Evolutionary conservation across 2,888 invertebrate species (phyloP), one percentile per base, ranked within the genome.

Genomic region (Melolontha melolontha): DNA sequence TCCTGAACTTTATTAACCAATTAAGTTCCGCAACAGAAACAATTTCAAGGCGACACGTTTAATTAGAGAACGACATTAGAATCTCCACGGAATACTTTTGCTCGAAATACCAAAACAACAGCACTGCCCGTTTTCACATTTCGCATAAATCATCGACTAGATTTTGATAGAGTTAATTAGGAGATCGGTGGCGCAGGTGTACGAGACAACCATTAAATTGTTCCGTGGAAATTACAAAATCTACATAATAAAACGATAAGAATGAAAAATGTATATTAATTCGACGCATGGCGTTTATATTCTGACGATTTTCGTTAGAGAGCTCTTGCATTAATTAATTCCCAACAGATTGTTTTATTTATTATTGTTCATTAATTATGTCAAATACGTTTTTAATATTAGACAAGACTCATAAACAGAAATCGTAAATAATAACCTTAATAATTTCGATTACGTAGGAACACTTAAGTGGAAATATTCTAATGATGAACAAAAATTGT

Each of bases 201-300:
- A 44, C 40, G 27, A 14, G 27, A 27, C 57, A 57, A 57, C 42
- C 42, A 57, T 57, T 44, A 57, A 57, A 44, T 57, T 44, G 57
- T 42, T 57, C 27, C 57, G 14, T 42, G 44, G 57, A 57, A 57
- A 57, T 44, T 42, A 44, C 44, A 22, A 17, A 57, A 57, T 57
- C 57, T 57, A 44, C 57, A 57, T 57, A 57, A 57, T 57, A 57
- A 57, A 57, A 44, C 57, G 42, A 57, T 57, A 57, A 57, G 57
- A 17, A 57, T 57, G 57, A 57, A 57, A 44, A 57, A 57, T 57
- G 57, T 44, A 12, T 27, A 17, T 29, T 42, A 57, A 27, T 57
- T 44, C 14, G 44, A 14, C 12, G 42, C 44, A 22, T 27, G 57
- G 34, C 57, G 44, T 29, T 29, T 57, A 42, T 14, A n/a, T 29